phyloP scores from a whole-genome alignment of 2,888 invertebrate genomes.

The Rhopalosiphum nymphaeae region DNA sequence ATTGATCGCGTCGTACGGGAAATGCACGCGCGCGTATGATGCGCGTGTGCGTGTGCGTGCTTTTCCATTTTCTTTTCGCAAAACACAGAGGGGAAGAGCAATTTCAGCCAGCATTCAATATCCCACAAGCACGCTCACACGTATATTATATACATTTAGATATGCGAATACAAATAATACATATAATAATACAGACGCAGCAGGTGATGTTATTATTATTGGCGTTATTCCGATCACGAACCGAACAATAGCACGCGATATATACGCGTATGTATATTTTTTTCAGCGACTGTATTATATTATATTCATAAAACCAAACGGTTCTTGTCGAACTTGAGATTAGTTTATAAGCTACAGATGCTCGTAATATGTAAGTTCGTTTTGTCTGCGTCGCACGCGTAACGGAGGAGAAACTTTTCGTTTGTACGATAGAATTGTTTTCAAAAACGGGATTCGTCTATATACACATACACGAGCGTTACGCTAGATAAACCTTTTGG shows the following conservation, averaged over 20 bases:
- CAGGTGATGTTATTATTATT: neutral
- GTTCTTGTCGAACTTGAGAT: slow-evolving; percentile 33
- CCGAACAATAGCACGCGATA: neutral
- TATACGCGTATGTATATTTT: neutral
- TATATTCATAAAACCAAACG: neutral
- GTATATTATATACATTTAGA: neutral
- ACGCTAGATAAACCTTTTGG: neutral
- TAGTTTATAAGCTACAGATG: neutral
- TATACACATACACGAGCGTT: neutral
- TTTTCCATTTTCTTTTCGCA: neutral
- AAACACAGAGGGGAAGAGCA: neutral
- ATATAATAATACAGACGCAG: neutral
- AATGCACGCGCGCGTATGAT: neutral
- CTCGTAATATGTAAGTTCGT: neutral
- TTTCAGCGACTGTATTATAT: neutral
- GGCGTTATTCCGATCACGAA: neutral
- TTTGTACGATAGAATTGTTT: slow-evolving; percentile 12
- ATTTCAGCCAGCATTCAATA: neutral
- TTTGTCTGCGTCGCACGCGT: neutral
- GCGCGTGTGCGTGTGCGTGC: neutral
- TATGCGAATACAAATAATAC: slow-evolving; percentile 15
- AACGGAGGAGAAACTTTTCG: slow-evolving; percentile 28
- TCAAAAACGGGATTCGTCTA: neutral
- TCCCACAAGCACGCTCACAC: neutral
- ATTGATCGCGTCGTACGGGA: slow-evolving; percentile 32